Evolutionary conservation across 2,888 invertebrate genomes (phyloP).

Genomic region (Buathra laborator): DNA sequence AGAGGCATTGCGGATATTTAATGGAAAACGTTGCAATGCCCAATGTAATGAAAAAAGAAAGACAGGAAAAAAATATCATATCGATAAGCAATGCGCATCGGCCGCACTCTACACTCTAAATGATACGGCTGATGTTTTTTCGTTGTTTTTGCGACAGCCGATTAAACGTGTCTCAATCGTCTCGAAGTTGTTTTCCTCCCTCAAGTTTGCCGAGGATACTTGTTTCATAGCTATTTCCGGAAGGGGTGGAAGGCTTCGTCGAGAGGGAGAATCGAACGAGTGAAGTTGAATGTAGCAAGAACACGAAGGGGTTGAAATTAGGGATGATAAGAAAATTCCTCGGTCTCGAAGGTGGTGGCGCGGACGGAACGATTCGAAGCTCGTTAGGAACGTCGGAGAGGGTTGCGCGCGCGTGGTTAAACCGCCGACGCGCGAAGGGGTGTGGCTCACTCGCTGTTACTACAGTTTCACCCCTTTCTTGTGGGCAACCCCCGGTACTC

Average conservation of each 20-base stretch:
- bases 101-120: not conserved
- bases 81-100: too few relatives aligned
- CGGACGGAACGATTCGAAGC: conserved; percentile 61
- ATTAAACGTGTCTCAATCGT: conserved; percentile 4
- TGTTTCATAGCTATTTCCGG: conserved; percentile 1
- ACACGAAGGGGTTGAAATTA: conserved; percentile 41
- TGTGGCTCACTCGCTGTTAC: conserved; percentile 44
- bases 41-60: too few relatives aligned
- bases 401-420: conserved; percentile 36
- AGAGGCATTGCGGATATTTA: too few relatives aligned
- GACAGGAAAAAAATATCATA: too few relatives aligned
- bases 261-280: not conserved
- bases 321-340: conserved; percentile 56
- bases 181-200: not conserved
- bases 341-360: conserved; percentile 20
- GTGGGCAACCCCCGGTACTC: conserved; percentile 3
- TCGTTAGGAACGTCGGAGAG: conserved; percentile 63
- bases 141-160: not conserved
- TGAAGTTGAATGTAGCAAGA: conserved; percentile 19
- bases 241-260: not conserved
- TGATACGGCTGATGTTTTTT: not conserved
- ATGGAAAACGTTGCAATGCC: too few relatives aligned
- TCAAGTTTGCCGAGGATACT: not conserved
- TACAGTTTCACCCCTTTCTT: conserved; percentile 50
- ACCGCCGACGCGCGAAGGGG: conserved; percentile 41